Base-by-base conservation (phyloP, 2,797 vertebrate genomes). In the Pagetopsis macropterus region DNA sequence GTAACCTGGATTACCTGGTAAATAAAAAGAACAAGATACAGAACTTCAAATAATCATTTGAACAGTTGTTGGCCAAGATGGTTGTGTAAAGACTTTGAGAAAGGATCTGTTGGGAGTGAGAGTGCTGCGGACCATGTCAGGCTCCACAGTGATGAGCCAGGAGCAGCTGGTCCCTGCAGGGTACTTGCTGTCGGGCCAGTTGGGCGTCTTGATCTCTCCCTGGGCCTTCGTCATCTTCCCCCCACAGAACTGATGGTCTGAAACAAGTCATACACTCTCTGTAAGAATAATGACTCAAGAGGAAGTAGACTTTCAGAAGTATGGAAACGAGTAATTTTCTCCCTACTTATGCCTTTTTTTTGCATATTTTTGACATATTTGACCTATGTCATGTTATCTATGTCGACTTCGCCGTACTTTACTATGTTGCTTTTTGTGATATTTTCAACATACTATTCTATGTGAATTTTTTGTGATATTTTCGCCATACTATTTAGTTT, bases 171-270 rank as follows among this genome's bases (percentile, higher is more conserved):
- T 94, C 49, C 96, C 96, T 0, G 95, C 58, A 2, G 96, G 96
- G 69, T 98, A 98, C 65, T 97, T 95, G 2, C 95, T 95, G 51
- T 97, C 93, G 0, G 96, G 97, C 97, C 97, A 98, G 91, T 97
- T 97, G 44, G 95, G 97, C 0, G 96, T 97, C 68, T 85, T 94
- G 82, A 98, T 89, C 69, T 95, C 94, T 59, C 97, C 97, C 87
- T 97, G 96, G n/a, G 95, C 78, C 79, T 98, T 97, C 77, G 95
- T 96, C 60, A 96, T 83, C 78, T 95, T 96, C 55, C 96, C 96
- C 17, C 97, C 97, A 56, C 96, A 98, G 83, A 94, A 93, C 82
- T 95, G 94, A 27, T 95, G 79, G 31, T 95, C 96, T 97, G 75
- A 84, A 86, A 85, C 50, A 75, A 60, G 9, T 14, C 49, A 5